Evolutionary conservation across 92 coral and sea anemone genomes (phyloP), one percentile per base, ranked within the genome.

Genomic region (Paragorgia papillata): DNA sequence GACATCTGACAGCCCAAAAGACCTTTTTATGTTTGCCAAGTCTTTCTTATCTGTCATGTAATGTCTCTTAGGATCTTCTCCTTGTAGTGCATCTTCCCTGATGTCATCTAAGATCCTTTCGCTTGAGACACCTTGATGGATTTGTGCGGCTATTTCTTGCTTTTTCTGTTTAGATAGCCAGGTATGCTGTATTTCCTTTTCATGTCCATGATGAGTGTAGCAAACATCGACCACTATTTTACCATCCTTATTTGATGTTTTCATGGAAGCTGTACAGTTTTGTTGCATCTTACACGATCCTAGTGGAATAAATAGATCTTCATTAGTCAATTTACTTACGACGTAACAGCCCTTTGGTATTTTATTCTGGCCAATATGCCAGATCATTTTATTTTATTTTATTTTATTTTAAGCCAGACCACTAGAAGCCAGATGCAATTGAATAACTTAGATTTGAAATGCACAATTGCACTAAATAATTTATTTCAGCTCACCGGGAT

Each of bases 61-160:
- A 15, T 87, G 50, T 2, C 83, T 73, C 20, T 61, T 27, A 20
- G 81, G 46, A 13, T 70, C 41, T 30, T 37, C 43, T 4, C 43
- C 43, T 37, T 37, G 43, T 82, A 65, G 53, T 85, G 81, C 28
- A 74, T 74, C 14, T 75, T 40, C 13, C 80, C n/a, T n/a, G n/a
- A n/a, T n/a, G n/a, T n/a, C n/a, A n/a, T n/a, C n/a, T n/a, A n/a
- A n/a, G n/a, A n/a, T 86, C 31, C 77, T 35, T 2, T 89, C 85
- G 21, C 62, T 63, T 27, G 85, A 50, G 14, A 89, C 70, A 8
- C 90, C 95, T 39, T 80, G 86, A 10, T 80, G 84, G 10, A 86
- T 57, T 74, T 83, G 79, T 13, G 90, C 88, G 35, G 95, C 90
- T 37, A 89, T 83, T 68, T 75, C 70, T 33, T 62, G 66, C 86